Evolutionary conservation across 2,888 invertebrate species (phyloP).

Genomic region (Cataglyphis cursor): DNA sequence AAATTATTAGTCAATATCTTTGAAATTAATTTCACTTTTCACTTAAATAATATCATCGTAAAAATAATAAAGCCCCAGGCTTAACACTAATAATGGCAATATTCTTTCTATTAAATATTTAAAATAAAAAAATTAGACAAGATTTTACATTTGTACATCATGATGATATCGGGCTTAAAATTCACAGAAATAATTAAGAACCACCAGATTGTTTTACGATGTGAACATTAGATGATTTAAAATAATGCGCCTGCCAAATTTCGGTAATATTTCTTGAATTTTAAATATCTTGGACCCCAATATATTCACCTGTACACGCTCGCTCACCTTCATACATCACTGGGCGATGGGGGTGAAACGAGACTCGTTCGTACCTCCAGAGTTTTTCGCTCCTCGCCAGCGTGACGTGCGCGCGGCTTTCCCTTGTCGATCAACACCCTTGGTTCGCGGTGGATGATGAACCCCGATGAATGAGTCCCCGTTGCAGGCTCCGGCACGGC

Average conservation of each 20-base stretch:
- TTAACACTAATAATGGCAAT: background rate
- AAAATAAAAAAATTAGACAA: background rate
- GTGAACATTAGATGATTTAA: background rate
- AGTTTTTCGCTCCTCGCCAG: background rate
- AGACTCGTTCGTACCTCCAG: background rate
- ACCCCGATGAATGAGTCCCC: slow-evolving; percentile 46
- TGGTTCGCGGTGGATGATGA: slow-evolving; percentile 3
- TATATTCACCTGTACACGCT: background rate
- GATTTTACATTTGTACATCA: background rate
- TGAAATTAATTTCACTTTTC: background rate
- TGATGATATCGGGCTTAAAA: background rate
- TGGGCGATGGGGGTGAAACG: background rate
- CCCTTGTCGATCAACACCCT: background rate
- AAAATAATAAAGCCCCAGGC: slow-evolving; percentile 20
- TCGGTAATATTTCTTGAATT: background rate
- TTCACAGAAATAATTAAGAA: background rate
- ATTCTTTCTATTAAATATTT: background rate
- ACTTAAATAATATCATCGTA: slow-evolving; percentile 20
- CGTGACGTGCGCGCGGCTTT: background rate
- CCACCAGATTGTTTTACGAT: background rate
- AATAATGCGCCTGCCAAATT: background rate
- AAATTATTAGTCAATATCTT: background rate
- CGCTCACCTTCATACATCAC: background rate
- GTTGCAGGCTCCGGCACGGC: slow-evolving; percentile 90
- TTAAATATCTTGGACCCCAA: background rate